Evolutionary conservation across 2,113 vertebrate species (phyloP).

Genomic region (Callipepla californica): DNA sequence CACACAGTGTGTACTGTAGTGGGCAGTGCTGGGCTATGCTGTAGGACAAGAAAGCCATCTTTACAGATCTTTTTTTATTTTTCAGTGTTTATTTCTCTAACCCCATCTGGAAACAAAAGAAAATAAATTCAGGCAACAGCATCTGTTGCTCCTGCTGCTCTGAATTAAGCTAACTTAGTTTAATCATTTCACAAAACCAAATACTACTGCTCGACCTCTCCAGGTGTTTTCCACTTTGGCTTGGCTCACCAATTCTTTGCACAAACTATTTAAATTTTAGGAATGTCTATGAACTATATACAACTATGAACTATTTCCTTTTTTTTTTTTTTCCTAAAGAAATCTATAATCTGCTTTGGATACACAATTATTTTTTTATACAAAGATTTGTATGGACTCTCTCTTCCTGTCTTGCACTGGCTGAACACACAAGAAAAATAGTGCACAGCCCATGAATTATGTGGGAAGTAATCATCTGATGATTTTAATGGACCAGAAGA

Average conservation of each 20-base stretch:
- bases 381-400: background rate
- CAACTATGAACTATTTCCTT: background rate
- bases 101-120: conserved; percentile 50
- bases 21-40: background rate
- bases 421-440: background rate
- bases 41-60: background rate
- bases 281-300: background rate
- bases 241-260: background rate
- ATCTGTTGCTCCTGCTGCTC: conserved; percentile 72
- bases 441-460: background rate
- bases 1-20: background rate
- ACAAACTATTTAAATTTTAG: background rate
- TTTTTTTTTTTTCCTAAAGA: background rate
- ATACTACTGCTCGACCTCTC: conserved; percentile 23
- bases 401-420: background rate
- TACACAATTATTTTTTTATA: background rate
- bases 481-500: conserved; percentile 65
- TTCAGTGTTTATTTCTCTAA: conserved; percentile 63
- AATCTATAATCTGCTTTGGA: background rate
- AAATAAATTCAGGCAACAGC: conserved; percentile 67
- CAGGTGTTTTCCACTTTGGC: conserved; percentile 28
- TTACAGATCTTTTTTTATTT: conserved; percentile 4
- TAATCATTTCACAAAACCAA: conserved; percentile 58
- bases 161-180: conserved; percentile 72
- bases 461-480: conserved; percentile 25